Evolutionary conservation across 2,888 invertebrate genomes (phyloP).

Genomic region (Ochlodes sylvanus): DNA sequence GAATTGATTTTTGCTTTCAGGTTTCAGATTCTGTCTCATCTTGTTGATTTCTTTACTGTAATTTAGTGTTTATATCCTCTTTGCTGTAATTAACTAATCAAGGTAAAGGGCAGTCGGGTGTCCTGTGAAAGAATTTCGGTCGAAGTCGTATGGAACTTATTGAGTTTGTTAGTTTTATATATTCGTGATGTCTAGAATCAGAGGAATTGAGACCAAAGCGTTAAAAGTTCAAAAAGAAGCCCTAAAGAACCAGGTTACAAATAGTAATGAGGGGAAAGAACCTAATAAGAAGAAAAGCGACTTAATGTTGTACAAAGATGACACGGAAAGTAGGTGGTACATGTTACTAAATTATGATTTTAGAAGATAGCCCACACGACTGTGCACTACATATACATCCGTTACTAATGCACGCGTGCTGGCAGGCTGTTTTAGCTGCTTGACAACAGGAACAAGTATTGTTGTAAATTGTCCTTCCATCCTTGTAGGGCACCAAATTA

Average conservation of each 20-base stretch:
- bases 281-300: conserved; percentile 56
- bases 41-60: too few relatives aligned
- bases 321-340: conserved; percentile 67
- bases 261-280: conserved; percentile 61
- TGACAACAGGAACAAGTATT: too few relatives aligned
- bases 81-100: too few relatives aligned
- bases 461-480: background rate
- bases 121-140: background rate
- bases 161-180: conserved; percentile 12
- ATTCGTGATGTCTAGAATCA: conserved; percentile 70
- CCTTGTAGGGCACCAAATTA: conserved; percentile 69
- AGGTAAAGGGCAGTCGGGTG: too few relatives aligned
- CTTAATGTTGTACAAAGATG: conserved; percentile 60
- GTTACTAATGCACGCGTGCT: too few relatives aligned
- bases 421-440: too few relatives aligned
- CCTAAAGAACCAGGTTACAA: conserved; percentile 55
- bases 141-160: conserved; percentile 19
- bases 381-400: too few relatives aligned
- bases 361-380: too few relatives aligned
- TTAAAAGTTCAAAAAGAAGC: conserved; percentile 54
- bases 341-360: conserved; percentile 9
- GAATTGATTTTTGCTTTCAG: too few relatives aligned
- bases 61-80: too few relatives aligned
- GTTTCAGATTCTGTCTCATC: too few relatives aligned
- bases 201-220: conserved; percentile 69